Base-by-base conservation (phyloP, 2,888 invertebrate species). In the Volucella inflata region DNA sequence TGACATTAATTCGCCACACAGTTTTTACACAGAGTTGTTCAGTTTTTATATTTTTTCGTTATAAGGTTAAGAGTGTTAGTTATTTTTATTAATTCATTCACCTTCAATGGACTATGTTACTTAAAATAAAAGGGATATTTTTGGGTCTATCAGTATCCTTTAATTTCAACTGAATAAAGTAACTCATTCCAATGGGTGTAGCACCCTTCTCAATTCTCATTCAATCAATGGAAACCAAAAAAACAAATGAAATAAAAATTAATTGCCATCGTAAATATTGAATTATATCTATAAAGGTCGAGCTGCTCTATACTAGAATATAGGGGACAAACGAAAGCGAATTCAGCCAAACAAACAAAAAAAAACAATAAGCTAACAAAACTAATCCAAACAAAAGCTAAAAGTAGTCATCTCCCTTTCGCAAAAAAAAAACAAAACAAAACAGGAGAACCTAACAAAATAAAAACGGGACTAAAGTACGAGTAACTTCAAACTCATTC, bases 231-330 rank as follows among this genome's bases (percentile, higher is more conserved):
- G 17, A 30, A 51, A 62, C n/a, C n/a, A n/a, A n/a, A 12, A 51
- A 12, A 44, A 50, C 38, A 50, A 16, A 53, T 6, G 6, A 72
- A 51, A 53, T 36, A 36, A 62, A 44, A 72, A 21, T 21, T 53
- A 53, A 72, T 53, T 44, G 21, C 17, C 44, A 64, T 55, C 51
- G 44, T 46, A 62, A 53, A 72, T 72, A 53, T 53, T 72, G 62
- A 62, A 46, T 64, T 62, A 53, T 53, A 62, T 36, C 53, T 50
- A 71, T 36, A 72, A 51, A 62, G 42, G 51, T 53, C 72, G 53
- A 30, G 30, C 30, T 30, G 30, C 30, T 3, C 30, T 30, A 53
- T 62, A 36, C 12, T 44, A 44, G 44, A 53, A 62, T 30, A 60
- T 30, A 8, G 42, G 36, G n/a, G 40, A 44, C 14, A 44, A 55